These are phyloP conservation scores for Eulemur rubriventer DNA, from an alignment of 2,797 vertebrate species.

Conservation along the genomic window DNA sequence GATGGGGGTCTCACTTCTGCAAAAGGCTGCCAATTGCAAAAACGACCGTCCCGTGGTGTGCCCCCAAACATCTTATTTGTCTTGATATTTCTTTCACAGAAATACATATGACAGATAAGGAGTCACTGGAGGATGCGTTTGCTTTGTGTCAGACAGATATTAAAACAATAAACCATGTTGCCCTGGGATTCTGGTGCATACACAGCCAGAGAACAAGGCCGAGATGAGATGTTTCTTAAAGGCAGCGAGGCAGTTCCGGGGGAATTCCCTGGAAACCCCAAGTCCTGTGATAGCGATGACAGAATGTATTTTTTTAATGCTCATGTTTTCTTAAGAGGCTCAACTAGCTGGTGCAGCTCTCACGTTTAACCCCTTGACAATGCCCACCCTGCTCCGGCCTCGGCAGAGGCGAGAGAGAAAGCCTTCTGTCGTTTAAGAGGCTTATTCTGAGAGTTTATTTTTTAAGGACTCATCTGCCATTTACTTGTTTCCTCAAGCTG, in stretches of 20 bases:
- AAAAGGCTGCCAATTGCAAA: constrained; percentile 59
- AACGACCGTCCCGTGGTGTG: constrained; percentile 67
- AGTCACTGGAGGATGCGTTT: constrained; percentile 83
- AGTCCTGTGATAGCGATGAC: constrained; percentile 62
- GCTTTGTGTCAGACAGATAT: constrained; percentile 88
- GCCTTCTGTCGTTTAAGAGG: not conserved
- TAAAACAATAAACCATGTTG: constrained; percentile 89
- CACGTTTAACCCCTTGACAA: not conserved
- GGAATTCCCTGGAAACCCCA: constrained; percentile 79
- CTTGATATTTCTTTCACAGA: constrained; percentile 87
- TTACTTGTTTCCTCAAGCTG: not conserved
- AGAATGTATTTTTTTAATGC: constrained; percentile 71
- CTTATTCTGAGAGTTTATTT: not conserved
- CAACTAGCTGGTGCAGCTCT: fast-evolving
- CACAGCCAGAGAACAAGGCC: constrained; percentile 82
- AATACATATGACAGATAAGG: constrained; percentile 88
- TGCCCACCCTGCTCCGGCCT: not conserved
- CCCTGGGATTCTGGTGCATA: constrained; percentile 82
- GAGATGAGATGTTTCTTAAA: constrained; percentile 85
- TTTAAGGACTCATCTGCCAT: not conserved
- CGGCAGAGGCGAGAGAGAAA: not conserved
- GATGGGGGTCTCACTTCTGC: constrained; percentile 59
- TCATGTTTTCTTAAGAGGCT: constrained; percentile 53
- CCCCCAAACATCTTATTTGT: constrained; percentile 85
- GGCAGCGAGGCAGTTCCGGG: constrained; percentile 76